Conservation (phyloP, 2,888 invertebrate species). For the Platynereis dumerilii region DNA sequence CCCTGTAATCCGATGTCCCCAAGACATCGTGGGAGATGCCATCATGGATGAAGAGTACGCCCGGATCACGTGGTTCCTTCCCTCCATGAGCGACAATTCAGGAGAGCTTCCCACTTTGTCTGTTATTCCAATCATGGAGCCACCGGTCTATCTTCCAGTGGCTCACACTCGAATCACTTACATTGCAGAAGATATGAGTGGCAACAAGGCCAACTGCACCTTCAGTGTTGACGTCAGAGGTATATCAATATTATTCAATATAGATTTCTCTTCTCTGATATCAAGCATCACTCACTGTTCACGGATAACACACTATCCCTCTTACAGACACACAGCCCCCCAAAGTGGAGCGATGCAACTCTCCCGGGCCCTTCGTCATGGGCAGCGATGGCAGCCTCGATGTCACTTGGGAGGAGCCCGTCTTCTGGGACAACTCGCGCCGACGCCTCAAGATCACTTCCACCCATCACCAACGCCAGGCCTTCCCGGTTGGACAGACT, state of each 20-base stretch:
- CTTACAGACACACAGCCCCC: conserved; percentile 70
- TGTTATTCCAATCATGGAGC: conserved; percentile 69
- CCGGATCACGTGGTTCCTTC: conserved; percentile 66
- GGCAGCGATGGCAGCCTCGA: conserved; percentile 5
- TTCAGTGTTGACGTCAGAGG: conserved; percentile 68
- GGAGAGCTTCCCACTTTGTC: conserved; percentile 68
- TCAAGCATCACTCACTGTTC: no score
- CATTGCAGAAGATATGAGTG: conserved; percentile 70
- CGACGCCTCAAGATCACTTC: conserved; percentile 49
- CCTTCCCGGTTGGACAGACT: conserved; percentile 69
- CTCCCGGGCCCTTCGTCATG: conserved; percentile 68
- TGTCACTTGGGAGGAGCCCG: conserved; percentile 69
- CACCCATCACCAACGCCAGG: conserved; percentile 61
- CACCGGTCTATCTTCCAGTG: conserved; percentile 69
- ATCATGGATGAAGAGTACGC: conserved; percentile 67
- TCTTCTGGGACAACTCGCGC: conserved; percentile 69
- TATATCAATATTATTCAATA: conserved; percentile 29
- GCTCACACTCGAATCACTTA: conserved; percentile 71
- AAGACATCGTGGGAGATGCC: conserved; percentile 65
- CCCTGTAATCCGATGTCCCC: conserved; percentile 70
- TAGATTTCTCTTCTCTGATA: neutral
- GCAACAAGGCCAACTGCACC: conserved; percentile 71
- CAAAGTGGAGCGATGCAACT: conserved; percentile 67
- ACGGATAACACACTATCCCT: no score
- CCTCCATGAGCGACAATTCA: conserved; percentile 70